These are phyloP conservation scores for Manduca sexta DNA, from an alignment of 1,140 invertebrate species.

Conservation along the genomic window DNA sequence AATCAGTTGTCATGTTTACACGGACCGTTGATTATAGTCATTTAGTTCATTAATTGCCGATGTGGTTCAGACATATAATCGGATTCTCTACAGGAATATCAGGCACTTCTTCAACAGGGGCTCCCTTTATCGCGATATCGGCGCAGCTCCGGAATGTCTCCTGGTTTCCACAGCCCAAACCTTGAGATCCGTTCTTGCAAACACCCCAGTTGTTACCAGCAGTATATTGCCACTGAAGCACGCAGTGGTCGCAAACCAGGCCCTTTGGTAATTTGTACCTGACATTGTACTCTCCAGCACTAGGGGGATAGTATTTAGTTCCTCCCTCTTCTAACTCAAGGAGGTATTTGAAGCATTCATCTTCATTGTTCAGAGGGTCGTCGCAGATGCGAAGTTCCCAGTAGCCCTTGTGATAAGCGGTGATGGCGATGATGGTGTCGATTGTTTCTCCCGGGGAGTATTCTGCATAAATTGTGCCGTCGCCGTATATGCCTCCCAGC, in stretches of 20 bases:
- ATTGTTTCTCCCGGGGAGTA: conserved; percentile 80
- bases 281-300: conserved; percentile 81
- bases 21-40: too few species aligned
- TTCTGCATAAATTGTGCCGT: conserved; percentile 81
- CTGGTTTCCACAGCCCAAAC: conserved; percentile 86
- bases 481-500: conserved; percentile 85
- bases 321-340: conserved; percentile 72
- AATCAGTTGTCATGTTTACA: too few species aligned
- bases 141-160: conserved; percentile 90
- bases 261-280: conserved; percentile 78
- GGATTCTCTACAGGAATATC: too few species aligned
- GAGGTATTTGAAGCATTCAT: conserved; percentile 83
- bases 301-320: conserved; percentile 82
- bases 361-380: conserved; percentile 73
- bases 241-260: conserved; percentile 83
- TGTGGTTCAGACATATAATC: too few species aligned
- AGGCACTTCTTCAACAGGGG: too few species aligned
- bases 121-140: conserved; percentile 79
- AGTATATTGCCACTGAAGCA: conserved; percentile 87
- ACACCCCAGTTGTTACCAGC: conserved; percentile 87
- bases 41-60: too few species aligned
- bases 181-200: conserved; percentile 78
- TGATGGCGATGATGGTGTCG: conserved; percentile 81
- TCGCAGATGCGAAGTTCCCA: conserved; percentile 90
- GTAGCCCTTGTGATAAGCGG: conserved; percentile 86